phyloP scores from a whole-genome alignment of 2,797 vertebrate genomes.

The Fringilla coelebs region DNA sequence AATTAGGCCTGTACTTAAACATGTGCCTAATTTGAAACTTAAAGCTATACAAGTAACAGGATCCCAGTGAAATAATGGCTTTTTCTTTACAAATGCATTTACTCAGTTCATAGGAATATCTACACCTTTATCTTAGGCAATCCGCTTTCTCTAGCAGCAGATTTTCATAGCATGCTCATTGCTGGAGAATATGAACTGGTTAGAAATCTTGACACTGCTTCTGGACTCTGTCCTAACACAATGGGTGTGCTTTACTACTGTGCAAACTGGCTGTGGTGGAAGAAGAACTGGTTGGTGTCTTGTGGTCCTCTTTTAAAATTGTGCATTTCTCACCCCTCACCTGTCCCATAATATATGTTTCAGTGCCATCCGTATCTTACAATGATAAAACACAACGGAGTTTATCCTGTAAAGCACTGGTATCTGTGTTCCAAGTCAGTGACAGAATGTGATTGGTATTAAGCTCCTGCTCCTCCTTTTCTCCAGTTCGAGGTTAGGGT shows the following conservation, averaged over 20 bases:
- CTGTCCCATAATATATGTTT: accelerated
- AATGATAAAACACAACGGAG: not conserved
- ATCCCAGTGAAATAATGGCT: not conserved
- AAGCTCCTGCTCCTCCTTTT: not conserved
- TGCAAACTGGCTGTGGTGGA: not conserved
- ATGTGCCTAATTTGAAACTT: not conserved
- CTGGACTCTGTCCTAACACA: not conserved
- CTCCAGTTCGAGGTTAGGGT: not conserved
- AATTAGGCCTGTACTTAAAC: not conserved
- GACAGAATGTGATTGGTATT: not conserved
- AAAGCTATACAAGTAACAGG: not conserved
- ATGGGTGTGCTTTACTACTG: not conserved
- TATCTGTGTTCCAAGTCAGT: not conserved
- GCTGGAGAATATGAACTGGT: not conserved
- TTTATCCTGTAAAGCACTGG: not conserved
- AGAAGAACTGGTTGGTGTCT: not conserved
- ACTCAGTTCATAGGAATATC: not conserved
- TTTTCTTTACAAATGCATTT: not conserved
- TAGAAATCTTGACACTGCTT: not conserved
- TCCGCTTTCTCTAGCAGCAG: not conserved
- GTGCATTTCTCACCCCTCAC: not conserved
- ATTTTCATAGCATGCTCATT: not conserved
- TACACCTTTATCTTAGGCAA: not conserved
- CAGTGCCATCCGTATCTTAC: not conserved
- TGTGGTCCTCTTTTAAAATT: not conserved